These are phyloP conservation scores for Noctua comes DNA, from an alignment of 2,888 invertebrate species.

Conservation along the genomic window DNA sequence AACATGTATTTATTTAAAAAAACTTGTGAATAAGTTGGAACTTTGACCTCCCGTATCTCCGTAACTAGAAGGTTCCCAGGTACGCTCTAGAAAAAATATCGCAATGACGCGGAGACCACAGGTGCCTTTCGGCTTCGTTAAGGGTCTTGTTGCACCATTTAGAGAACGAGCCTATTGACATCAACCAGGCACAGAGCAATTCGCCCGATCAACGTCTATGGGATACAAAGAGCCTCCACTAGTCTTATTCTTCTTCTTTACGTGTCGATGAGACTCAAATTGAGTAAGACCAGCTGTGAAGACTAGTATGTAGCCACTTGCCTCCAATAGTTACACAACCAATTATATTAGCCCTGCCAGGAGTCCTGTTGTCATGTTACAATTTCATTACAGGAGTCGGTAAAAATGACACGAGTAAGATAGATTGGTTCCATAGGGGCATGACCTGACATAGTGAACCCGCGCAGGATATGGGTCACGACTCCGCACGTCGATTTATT, in stretches of 20 bases:
- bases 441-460: slow-evolving; percentile 4
- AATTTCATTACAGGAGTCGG: background rate
- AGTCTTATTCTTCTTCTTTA: no score
- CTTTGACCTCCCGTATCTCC: no score
- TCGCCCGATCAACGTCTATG: background rate
- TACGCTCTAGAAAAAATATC: no score
- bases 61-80: no score
- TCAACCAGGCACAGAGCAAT: background rate
- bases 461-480: slow-evolving; percentile 8
- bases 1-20: no score
- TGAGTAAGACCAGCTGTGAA: no score
- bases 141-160: no score
- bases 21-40: no score
- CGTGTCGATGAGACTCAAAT: no score
- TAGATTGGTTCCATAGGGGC: background rate
- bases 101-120: no score
- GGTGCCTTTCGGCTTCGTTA: no score
- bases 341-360: background rate
- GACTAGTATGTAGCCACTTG: no score
- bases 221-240: background rate
- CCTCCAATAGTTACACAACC: background rate
- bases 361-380: background rate
- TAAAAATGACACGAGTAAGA: background rate
- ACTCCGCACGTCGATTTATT: slow-evolving; percentile 8
- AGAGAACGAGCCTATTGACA: background rate